phyloP scores from a whole-genome alignment of 2,113 vertebrate species.

The Odontesthes bonariensis region DNA sequence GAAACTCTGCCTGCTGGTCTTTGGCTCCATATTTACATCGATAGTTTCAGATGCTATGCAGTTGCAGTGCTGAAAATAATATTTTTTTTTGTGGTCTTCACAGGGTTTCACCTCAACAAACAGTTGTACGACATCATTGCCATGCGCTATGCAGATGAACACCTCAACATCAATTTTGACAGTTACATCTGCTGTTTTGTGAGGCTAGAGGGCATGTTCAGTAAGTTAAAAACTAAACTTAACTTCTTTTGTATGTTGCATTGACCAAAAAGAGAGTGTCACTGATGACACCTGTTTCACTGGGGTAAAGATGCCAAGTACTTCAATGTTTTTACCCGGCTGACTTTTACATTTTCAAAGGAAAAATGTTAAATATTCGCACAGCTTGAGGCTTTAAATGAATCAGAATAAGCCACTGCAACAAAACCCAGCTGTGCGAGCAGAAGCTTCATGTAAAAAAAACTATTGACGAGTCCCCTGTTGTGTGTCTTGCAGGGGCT shows the following conservation, averaged over 20 bases:
- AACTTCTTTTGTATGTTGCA: too few relatives aligned
- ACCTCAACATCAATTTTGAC: constrained; percentile 94
- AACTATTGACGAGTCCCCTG: not conserved
- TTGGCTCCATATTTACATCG: not conserved
- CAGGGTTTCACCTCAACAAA: constrained; percentile 94
- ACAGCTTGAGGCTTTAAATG: not conserved
- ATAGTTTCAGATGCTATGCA: not conserved
- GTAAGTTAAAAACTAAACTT: constrained; percentile 82
- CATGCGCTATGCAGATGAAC: constrained; percentile 93
- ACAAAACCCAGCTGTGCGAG: not conserved
- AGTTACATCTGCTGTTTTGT: constrained; percentile 98
- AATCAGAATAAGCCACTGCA: not conserved
- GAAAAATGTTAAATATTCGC: not conserved
- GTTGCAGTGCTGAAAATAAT: not conserved
- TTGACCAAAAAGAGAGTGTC: not conserved
- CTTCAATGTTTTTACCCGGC: not conserved
- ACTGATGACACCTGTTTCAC: not conserved
- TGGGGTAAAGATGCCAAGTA: too few relatives aligned
- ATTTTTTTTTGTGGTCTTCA: not conserved
- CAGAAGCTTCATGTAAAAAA: not conserved
- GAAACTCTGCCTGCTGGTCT: not conserved
- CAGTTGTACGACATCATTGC: constrained; percentile 97
- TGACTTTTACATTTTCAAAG: not conserved
- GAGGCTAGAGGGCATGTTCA: constrained; percentile 98
- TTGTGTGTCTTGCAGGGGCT: constrained; percentile 83